Evolutionary conservation across 1,140 invertebrate species (phyloP).

Genomic region (Heliconius hewitsoni): DNA sequence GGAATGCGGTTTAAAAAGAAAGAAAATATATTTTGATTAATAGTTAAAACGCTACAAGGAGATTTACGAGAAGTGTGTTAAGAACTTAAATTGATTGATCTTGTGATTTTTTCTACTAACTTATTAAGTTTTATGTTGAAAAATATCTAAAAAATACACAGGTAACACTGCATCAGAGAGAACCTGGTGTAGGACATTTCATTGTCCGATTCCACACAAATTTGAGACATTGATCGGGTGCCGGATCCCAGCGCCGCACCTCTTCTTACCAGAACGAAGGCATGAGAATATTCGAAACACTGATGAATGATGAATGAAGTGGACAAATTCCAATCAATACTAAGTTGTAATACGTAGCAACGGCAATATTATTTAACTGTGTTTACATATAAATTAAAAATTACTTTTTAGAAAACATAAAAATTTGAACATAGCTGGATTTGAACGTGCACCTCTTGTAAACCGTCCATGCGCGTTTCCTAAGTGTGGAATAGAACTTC

Average conservation of each 20-base stretch:
- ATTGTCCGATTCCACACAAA: no score
- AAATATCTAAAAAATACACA: neutral
- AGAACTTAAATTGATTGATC: neutral
- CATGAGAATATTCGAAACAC: no score
- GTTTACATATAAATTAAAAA: no score
- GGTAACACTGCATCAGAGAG: neutral
- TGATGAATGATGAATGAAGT: no score
- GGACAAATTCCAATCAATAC: neutral
- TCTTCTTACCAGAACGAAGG: no score
- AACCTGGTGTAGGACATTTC: no score
- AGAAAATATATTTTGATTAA: slow-evolving; percentile 29
- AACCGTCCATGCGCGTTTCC: neutral
- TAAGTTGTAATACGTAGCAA: neutral
- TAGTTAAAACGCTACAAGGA: neutral
- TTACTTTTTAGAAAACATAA: neutral
- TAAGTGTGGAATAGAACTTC: no score
- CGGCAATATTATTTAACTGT: neutral
- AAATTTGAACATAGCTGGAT: neutral
- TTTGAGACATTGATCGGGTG: no score
- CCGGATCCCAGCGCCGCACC: neutral
- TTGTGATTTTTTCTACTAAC: neutral
- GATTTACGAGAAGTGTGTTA: neutral
- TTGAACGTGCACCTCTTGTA: neutral
- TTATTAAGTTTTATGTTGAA: neutral
- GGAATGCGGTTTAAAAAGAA: slow-evolving; percentile 20